Conservation (phyloP, 2,888 invertebrate species). For the Pecten maximus region DNA sequence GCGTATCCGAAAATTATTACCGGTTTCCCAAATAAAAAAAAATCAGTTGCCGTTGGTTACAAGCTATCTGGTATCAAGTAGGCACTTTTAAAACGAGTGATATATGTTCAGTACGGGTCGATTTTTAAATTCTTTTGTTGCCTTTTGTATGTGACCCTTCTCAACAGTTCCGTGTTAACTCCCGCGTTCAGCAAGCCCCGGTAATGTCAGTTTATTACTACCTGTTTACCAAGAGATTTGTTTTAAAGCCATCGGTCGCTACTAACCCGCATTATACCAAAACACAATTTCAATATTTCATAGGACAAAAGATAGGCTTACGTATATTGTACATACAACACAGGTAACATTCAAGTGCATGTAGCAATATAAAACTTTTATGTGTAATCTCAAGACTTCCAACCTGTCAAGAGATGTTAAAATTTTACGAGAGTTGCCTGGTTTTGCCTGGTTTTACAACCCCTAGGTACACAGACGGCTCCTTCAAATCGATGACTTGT, state of each 20-base stretch:
- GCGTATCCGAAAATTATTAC: no score
- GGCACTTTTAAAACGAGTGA: no score
- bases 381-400: background rate
- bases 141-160: background rate
- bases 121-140: no score
- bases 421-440: constrained; percentile 20
- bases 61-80: no score
- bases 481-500: constrained; percentile 28
- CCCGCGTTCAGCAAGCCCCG: background rate
- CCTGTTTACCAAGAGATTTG: background rate
- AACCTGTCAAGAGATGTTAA: background rate
- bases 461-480: background rate
- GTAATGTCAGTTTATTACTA: background rate
- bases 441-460: background rate
- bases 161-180: background rate
- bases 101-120: no score
- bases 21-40: no score
- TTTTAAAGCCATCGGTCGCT: background rate
- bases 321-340: background rate
- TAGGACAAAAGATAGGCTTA: background rate
- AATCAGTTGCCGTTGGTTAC: no score
- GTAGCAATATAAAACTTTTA: background rate
- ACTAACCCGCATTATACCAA: constrained; percentile 1
- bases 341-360: background rate
- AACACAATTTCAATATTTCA: background rate